Conservation (phyloP, 2,797 vertebrate species). For the Catostomus latipinnis region DNA sequence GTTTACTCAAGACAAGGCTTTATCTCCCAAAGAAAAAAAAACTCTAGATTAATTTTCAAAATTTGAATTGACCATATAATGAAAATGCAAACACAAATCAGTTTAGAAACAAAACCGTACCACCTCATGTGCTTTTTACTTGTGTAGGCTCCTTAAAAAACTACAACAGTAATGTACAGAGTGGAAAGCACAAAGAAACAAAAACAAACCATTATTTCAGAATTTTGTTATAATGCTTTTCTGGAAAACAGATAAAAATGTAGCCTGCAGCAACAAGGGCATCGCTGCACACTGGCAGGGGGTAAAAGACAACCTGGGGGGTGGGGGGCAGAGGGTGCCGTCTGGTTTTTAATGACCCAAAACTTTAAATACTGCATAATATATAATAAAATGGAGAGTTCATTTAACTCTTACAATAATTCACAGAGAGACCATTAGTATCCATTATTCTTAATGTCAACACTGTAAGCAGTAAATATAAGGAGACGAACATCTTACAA, state of each 20-base stretch:
- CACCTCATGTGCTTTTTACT: conserved; percentile 29
- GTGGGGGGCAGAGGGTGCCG: conserved; percentile 77
- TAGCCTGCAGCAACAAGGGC: conserved; percentile 89
- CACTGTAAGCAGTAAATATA: conserved; percentile 94
- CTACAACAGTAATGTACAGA: conserved; percentile 59
- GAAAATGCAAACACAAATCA: conserved; percentile 5
- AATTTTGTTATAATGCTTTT: conserved; percentile 77
- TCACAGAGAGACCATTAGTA: conserved; percentile 97
- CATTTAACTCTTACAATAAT: conserved; percentile 95
- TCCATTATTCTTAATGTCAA: conserved; percentile 96
- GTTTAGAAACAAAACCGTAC: conserved; percentile 51
- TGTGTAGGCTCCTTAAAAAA: conserved; percentile 37
- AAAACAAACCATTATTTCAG: conserved; percentile 78
- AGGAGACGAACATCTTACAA: conserved; percentile 73
- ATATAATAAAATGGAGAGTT: conserved; percentile 99
- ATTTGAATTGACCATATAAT: not conserved
- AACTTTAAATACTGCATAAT: conserved; percentile 99
- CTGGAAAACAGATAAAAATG: conserved; percentile 82
- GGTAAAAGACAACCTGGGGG: conserved; percentile 88
- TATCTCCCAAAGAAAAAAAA: not conserved
- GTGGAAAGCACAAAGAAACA: conserved; percentile 59
- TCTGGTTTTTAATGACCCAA: conserved; percentile 99
- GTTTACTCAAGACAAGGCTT: no score
- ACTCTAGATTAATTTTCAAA: not conserved
- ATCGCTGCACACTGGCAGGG: conserved; percentile 86